Evolutionary conservation across 2,113 vertebrate species (phyloP).

Genomic region (Scopus umbretta): DNA sequence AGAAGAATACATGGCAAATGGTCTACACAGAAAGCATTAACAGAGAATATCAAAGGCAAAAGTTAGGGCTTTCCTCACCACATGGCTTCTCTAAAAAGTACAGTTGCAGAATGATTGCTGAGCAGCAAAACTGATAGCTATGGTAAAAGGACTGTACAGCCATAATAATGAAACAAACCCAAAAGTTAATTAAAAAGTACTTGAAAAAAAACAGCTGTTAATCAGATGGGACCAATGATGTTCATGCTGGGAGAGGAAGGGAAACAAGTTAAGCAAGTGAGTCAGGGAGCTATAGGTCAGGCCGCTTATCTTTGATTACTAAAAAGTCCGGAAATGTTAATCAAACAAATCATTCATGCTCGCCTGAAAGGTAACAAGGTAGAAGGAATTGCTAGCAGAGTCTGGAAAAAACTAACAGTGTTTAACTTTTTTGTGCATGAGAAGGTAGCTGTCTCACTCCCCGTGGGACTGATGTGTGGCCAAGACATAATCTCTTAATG

Average conservation of each 20-base stretch:
- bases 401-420: neutral
- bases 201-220: neutral
- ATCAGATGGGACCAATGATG: neutral
- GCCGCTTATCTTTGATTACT: neutral
- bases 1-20: neutral
- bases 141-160: neutral
- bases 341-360: neutral
- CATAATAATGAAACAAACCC: neutral
- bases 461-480: rapidly evolving
- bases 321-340: neutral
- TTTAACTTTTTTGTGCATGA: neutral
- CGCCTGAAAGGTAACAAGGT: neutral
- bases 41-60: neutral
- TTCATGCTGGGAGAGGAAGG: neutral
- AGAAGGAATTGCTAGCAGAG: neutral
- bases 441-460: neutral
- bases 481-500: neutral
- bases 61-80: neutral
- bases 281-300: neutral
- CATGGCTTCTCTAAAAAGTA: neutral
- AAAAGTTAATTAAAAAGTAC: neutral
- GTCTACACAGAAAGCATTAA: neutral
- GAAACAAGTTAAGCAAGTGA: neutral
- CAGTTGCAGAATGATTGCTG: neutral
- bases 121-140: neutral